A percentile compares a stretch with the other conserved stretches of the same genome.
Evolutionary conservation across 1,140 invertebrate species (phyloP).

Genomic region (Eriocheir sinensis): DNA sequence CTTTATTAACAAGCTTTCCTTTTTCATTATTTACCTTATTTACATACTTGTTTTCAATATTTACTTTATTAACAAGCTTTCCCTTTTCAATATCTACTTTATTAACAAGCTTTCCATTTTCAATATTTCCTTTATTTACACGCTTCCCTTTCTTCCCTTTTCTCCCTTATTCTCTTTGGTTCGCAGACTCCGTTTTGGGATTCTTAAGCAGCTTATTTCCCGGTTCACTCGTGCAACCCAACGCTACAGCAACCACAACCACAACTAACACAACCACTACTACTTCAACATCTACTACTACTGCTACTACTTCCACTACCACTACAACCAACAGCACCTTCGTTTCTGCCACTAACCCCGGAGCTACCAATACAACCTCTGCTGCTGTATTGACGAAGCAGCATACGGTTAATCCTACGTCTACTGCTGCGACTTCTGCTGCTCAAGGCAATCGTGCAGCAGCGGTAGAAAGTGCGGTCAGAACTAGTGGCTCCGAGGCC

Average conservation of each 20-base stretch:
- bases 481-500: neutral
- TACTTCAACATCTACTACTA: constrained; percentile 2
- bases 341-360: neutral
- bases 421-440: neutral
- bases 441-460: neutral
- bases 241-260: neutral
- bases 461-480: neutral
- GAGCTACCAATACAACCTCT: neutral
- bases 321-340: neutral
- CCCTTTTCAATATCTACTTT: neutral
- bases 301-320: neutral
- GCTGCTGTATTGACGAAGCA: too few species aligned
- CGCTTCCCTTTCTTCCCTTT: neutral
- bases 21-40: too few species aligned
- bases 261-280: constrained; percentile 19
- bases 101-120: neutral
- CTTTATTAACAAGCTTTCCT: neutral
- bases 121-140: neutral
- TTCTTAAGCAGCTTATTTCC: constrained; percentile 53
- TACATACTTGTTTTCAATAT: too few species aligned
- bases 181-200: constrained; percentile 49
- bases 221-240: neutral
- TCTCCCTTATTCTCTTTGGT: neutral
- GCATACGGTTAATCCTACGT: too few species aligned
- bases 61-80: neutral